These are phyloP conservation scores for Caenorhabditis macrosperma DNA, from an alignment of 2,888 invertebrate species.

Conservation along the genomic window DNA sequence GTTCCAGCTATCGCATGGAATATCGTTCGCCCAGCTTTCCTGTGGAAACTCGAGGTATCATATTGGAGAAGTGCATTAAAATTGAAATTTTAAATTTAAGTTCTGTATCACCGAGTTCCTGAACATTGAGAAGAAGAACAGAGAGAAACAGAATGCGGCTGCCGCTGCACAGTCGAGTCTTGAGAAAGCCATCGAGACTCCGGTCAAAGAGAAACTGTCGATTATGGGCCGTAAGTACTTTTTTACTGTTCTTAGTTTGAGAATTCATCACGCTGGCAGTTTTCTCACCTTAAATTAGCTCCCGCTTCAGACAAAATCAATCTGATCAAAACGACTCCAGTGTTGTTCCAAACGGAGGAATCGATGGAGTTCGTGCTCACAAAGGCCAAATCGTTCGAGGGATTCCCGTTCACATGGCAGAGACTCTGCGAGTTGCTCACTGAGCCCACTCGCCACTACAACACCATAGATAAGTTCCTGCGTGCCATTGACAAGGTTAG, in stretches of 20 bases:
- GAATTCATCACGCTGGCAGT: too few species aligned
- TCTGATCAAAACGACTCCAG: constrained; percentile 50
- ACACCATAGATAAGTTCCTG: constrained; percentile 48
- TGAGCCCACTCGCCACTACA: constrained; percentile 48
- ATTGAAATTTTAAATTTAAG: constrained; percentile 23
- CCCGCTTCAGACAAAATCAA: constrained; percentile 30
- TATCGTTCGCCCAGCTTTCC: constrained; percentile 54
- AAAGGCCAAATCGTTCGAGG: constrained; percentile 51
- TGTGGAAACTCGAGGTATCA: constrained; percentile 57
- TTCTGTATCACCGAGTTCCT: constrained; percentile 53
- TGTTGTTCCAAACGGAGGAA: constrained; percentile 47
- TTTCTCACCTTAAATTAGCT: background rate
- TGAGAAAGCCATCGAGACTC: constrained; percentile 18
- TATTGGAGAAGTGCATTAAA: background rate
- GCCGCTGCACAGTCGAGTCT: background rate
- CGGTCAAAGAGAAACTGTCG: constrained; percentile 42
- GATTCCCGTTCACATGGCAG: constrained; percentile 60
- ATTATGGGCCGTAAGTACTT: constrained; percentile 39
- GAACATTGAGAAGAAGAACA: constrained; percentile 34
- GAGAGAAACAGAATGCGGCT: constrained; percentile 8
- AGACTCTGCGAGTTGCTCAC: constrained; percentile 51
- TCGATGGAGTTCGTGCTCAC: constrained; percentile 46
- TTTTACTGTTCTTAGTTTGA: background rate
- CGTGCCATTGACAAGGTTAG: constrained; percentile 51
- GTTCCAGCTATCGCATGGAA: constrained; percentile 57